These are phyloP conservation scores for Tyria jacobaeae DNA, from an alignment of 2,888 invertebrate species.

Conservation along the genomic window DNA sequence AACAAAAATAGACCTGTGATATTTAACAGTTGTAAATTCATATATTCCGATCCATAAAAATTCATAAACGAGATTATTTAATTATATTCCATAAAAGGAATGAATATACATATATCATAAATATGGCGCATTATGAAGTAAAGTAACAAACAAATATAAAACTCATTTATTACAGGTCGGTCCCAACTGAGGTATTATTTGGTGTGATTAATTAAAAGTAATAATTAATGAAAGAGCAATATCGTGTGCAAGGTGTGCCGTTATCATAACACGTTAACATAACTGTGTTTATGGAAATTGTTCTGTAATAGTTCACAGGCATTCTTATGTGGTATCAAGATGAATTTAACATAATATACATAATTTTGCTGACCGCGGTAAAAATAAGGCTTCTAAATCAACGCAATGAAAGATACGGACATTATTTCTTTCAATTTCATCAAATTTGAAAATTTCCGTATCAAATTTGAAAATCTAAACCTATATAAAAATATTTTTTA, in stretches of 20 bases:
- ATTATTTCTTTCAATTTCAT: too few species aligned
- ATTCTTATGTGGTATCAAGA: too few species aligned
- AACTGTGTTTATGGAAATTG: constrained; percentile 29
- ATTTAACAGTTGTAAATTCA: constrained; percentile 8
- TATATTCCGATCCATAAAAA: constrained; percentile 19
- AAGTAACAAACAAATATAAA: constrained; percentile 64
- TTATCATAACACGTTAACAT: constrained; percentile 38
- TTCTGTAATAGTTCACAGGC: constrained; percentile 44
- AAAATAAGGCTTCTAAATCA: too few species aligned
- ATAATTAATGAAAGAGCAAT: constrained; percentile 74
- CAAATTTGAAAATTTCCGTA: too few species aligned
- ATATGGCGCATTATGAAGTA: constrained; percentile 46
- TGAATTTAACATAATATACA: too few species aligned
- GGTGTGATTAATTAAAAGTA: constrained; percentile 73
- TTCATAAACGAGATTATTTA: constrained; percentile 32
- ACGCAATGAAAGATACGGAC: too few species aligned
- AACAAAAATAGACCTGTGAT: neutral
- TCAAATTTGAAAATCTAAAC: too few species aligned
- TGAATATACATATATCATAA: constrained; percentile 28
- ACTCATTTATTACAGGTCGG: constrained; percentile 57
- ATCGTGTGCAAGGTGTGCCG: constrained; percentile 55
- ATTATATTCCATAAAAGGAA: constrained; percentile 36
- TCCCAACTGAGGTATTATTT: constrained; percentile 64
- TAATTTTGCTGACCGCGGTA: too few species aligned
- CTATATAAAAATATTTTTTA: too few species aligned